Base-by-base conservation (phyloP, 2,888 invertebrate species). In the Epiblema foenella region DNA sequence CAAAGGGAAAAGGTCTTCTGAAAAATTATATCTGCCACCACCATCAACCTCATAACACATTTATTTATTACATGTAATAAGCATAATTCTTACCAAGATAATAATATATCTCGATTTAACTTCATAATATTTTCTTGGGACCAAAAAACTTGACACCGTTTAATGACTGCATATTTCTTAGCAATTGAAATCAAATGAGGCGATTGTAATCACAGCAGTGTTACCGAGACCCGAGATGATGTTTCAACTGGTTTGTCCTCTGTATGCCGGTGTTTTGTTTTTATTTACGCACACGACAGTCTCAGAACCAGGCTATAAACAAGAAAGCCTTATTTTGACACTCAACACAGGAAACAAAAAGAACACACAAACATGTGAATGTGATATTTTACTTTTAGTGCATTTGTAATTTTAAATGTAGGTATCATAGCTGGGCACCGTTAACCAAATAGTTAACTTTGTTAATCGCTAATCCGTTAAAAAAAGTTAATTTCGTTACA, bases 1-100 rank as follows among this genome's bases (percentile, higher is more conserved):
- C 2, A 76, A 76, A 60, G 52, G 20, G 12, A 65, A 65, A 66
- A 52, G n/a, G 11, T n/a, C 46, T 15, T 11, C 69, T 8, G 54
- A 70, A 65, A 70, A 51, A 66, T 17, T 57, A 12, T 29, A 54
- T 39, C 52, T 64, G 15, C 10, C 64, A 20, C 7, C 60, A 46
- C 8, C 54, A 64, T 24, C 52, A 54, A 15, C n/a, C 11, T n/a
- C 54, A 15, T 64, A 64, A 64, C 37, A 39, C 49, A 39, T 39
- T 64, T 12, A 64, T 37, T 37, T 33, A 56, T 18, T 18, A 52
- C 20, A 52, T 18, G 11, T 39, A 52, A 24, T 64, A 11, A 51
- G 18, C 33, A 39, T 12, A 39, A 20, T 46, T 46, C 11, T 46
- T 60, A 29, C 42, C 3, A 15, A 59, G 42, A 42, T 39, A 39